Evolutionary conservation across 2,797 vertebrate genomes (phyloP).

Genomic region (Eleutherodactylus coqui): DNA sequence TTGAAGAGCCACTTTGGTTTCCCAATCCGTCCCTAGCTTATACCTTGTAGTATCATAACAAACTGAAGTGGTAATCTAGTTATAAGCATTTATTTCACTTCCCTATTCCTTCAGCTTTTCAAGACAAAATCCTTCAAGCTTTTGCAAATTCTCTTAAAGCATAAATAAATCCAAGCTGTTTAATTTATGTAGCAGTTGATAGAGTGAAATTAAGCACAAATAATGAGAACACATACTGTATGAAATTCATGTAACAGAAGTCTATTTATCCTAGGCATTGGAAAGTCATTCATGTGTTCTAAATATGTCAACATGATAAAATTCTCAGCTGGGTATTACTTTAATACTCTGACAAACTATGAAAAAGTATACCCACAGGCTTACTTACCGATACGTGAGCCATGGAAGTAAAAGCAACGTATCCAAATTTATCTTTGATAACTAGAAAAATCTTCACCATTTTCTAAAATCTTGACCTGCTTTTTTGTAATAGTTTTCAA

Average conservation of each 20-base stretch:
- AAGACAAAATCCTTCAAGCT: conserved; percentile 1
- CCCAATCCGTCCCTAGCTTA: neutral
- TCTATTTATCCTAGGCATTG: neutral
- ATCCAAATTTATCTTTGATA: neutral
- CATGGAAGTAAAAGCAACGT: neutral
- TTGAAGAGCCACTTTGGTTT: too few species aligned
- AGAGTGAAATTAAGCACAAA: neutral
- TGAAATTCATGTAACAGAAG: neutral
- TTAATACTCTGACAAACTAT: neutral
- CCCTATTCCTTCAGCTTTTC: neutral
- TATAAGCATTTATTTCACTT: neutral
- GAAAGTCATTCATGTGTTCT: neutral
- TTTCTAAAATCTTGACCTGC: neutral
- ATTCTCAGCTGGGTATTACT: neutral
- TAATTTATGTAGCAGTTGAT: conserved; percentile 6
- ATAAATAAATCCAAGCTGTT: conserved; percentile 6
- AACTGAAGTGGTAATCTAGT: neutral
- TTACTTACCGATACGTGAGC: neutral
- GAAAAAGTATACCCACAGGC: neutral
- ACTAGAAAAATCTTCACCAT: neutral
- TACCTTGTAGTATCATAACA: neutral
- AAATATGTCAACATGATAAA: neutral
- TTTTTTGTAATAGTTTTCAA: too few species aligned
- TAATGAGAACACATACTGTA: conserved; percentile 1
- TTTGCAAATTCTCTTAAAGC: neutral